Conservation (phyloP, 2,797 vertebrate genomes). For the Enteromius radiatus region DNA sequence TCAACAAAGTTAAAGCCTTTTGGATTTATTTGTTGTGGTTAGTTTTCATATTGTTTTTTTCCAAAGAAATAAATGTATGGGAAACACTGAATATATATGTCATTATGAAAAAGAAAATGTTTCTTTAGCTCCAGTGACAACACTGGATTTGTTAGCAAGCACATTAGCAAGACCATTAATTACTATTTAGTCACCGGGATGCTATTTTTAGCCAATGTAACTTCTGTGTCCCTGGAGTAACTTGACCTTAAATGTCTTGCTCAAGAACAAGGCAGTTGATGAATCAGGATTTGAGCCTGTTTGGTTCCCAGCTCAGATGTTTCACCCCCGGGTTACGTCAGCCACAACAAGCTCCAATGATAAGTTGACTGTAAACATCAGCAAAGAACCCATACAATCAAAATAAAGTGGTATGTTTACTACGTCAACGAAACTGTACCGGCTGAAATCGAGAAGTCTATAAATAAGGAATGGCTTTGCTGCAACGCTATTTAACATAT, state of each 20-base stretch:
- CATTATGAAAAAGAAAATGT: no score
- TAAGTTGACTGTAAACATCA: slow-evolving; percentile 24
- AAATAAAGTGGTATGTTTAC: slow-evolving; percentile 25
- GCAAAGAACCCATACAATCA: slow-evolving; percentile 7
- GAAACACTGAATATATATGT: no score
- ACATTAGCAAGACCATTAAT: no score
- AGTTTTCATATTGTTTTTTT: no score
- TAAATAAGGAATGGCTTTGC: slow-evolving; percentile 19
- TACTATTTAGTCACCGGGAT: not conserved
- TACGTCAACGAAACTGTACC: slow-evolving; percentile 17
- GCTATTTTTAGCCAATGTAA: not conserved
- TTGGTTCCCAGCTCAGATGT: not conserved
- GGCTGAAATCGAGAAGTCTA: not conserved
- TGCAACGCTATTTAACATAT: not conserved
- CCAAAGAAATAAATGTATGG: no score
- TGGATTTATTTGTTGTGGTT: no score
- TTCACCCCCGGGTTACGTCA: not conserved
- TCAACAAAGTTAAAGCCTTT: no score
- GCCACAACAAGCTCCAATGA: not conserved
- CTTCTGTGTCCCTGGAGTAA: not conserved
- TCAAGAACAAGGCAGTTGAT: not conserved
- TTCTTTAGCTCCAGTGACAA: no score
- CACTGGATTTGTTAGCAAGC: no score
- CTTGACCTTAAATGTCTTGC: not conserved
- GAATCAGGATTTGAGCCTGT: not conserved